A percentile compares a stretch with the other conserved stretches of the same genome.
Conservation (phyloP, 2,888 invertebrate species). For the Callimorpha dominula region DNA sequence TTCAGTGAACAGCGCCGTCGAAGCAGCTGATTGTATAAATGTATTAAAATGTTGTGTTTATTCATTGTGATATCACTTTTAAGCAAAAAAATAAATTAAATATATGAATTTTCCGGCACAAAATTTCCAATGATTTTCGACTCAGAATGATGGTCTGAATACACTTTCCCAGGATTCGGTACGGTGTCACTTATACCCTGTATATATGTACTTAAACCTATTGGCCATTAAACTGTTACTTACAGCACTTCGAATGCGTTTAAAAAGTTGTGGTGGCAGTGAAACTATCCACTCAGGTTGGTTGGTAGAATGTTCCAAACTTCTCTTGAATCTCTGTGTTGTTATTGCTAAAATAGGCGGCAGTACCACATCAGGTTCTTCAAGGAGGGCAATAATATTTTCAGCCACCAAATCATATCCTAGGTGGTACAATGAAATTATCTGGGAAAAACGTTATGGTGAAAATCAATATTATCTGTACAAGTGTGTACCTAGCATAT, state of each 20-base stretch:
- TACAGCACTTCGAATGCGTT: constrained; percentile 91
- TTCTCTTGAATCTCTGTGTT: constrained; percentile 92
- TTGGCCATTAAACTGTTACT: constrained; percentile 32
- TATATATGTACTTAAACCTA: background rate
- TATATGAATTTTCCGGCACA: no score
- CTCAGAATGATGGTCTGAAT: no score
- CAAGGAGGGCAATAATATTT: constrained; percentile 89
- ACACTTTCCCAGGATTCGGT: no score
- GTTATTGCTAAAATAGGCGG: constrained; percentile 92
- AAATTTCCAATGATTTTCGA: no score
- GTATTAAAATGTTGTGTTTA: no score
- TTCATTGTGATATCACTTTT: no score
- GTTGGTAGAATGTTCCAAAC: constrained; percentile 87
- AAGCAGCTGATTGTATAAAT: no score
- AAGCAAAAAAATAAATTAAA: no score
- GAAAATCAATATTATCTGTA: background rate
- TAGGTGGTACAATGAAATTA: constrained; percentile 87
- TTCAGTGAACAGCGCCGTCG: no score
- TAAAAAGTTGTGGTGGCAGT: constrained; percentile 91
- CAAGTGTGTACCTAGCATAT: background rate
- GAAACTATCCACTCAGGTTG: constrained; percentile 90
- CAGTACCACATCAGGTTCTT: constrained; percentile 90
- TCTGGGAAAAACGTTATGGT: constrained; percentile 63
- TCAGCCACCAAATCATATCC: constrained; percentile 88
- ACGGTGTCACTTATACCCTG: no score